phyloP scores from a whole-genome alignment of 2,797 vertebrate species.

The Acanthornis magna region DNA sequence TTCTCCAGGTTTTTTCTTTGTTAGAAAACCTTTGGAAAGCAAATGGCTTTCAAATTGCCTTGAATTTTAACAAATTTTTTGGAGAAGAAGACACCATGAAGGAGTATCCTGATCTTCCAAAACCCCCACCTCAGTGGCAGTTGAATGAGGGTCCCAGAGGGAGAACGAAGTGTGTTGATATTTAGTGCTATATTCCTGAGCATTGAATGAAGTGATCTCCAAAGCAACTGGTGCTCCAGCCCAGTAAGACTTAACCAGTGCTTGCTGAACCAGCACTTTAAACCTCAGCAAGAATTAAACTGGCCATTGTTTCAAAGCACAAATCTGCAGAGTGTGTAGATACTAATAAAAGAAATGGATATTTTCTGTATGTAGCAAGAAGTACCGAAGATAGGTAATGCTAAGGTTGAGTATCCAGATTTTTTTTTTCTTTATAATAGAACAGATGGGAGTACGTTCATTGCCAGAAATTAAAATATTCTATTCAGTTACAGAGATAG shows the following conservation, averaged over 20 bases:
- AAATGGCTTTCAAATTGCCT: not conserved
- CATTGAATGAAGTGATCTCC: not conserved
- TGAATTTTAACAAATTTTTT: not conserved
- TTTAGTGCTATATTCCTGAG: accelerated
- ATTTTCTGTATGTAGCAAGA: not conserved
- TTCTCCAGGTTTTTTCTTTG: not conserved
- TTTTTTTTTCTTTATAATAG: not conserved
- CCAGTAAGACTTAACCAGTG: not conserved
- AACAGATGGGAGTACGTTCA: not conserved
- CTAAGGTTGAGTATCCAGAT: not conserved
- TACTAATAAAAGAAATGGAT: not conserved
- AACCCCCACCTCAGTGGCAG: not conserved
- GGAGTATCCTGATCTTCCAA: not conserved
- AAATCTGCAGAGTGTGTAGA: not conserved
- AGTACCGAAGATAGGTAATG: not conserved
- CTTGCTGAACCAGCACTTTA: not conserved
- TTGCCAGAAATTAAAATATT: not conserved
- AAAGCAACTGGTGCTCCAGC: not conserved
- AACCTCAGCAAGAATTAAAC: not conserved
- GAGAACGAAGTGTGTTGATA: not conserved
- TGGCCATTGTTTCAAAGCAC: not conserved
- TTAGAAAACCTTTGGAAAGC: not conserved
- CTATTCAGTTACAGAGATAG: not conserved
- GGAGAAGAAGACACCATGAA: not conserved
- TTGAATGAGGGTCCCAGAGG: not conserved